Base-by-base conservation (phyloP, 2,113 vertebrate species). In the Poeciliopsis retropinna region DNA sequence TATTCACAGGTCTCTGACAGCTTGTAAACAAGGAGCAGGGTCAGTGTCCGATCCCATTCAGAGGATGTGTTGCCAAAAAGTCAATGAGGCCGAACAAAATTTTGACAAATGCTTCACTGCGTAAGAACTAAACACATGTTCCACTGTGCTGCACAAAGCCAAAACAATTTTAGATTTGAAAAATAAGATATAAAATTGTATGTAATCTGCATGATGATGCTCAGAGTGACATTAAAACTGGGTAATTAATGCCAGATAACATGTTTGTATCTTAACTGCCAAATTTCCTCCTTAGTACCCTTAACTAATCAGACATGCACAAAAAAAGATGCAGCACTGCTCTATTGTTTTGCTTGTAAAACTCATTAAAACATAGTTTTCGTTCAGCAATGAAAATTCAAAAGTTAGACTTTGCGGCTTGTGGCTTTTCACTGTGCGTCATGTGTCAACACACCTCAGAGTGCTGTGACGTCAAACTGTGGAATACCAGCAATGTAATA, bases 401-500 rank as follows among this genome's bases (percentile, higher is more conserved):
- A 47, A 78, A 70, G 10, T 54, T 41, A 74, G 11, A 68, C 57
- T 69, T n/a, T 34, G 8, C 28, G 8, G 65, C 17, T 39, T 39
- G 37, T 34, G 34, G 17, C 47, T 31, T 44, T 34, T 63, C 2
- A 27, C 1, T 67, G 2, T 70, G 67, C 62, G 57, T 64, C 60
- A 64, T 70, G 19, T 64, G 41, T 10, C 6, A 68, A 62, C 68
- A 76, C 57, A 57, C 57, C 61, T 61, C 1, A 75, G 60, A 30
- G n/a, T 15, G 25, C 60, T 39, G n/a, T 80, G 67, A 83, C 29
- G 65, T 74, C 70, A 80, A 37, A n/a, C 30, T 34, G n/a, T 39
- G 44, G 67, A 75, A 80, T 80, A 57, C 70, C 70, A 70, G 68
- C 54, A 27, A 34, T 17, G 62, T 29, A 44, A 60, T 75, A 77